Evolutionary conservation across 1,140 invertebrate genomes (phyloP).

Genomic region (Drosophila biarmipes): DNA sequence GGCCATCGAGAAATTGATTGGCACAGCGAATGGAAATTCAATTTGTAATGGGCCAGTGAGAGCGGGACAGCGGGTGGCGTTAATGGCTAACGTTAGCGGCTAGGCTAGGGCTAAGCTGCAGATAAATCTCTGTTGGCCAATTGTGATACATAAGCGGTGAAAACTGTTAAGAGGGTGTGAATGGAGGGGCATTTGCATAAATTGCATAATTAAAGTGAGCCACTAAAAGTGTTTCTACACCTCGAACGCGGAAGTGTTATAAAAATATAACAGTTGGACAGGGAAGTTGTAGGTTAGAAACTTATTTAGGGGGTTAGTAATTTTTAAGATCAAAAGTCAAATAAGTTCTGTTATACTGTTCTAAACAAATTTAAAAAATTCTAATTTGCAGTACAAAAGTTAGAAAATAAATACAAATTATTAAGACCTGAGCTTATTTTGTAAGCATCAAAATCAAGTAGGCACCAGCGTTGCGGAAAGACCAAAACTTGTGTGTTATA

Average conservation of each 20-base stretch:
- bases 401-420: no score
- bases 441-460: no score
- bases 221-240: slow-evolving; percentile 7
- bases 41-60: slow-evolving; percentile 54
- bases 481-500: no score
- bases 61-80: slow-evolving; percentile 9
- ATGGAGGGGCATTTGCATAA: slow-evolving; percentile 28
- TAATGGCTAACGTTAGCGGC: slow-evolving; percentile 34
- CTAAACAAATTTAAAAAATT: no score
- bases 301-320: background rate
- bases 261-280: background rate
- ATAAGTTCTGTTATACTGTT: background rate
- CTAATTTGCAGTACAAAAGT: no score
- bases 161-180: slow-evolving; percentile 30
- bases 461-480: no score
- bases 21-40: slow-evolving; percentile 73
- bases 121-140: slow-evolving; percentile 29
- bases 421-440: no score
- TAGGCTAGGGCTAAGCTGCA: slow-evolving; percentile 14
- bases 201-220: slow-evolving; percentile 17
- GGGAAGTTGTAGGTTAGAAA: background rate
- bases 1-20: slow-evolving; percentile 69
- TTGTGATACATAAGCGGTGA: slow-evolving; percentile 36
- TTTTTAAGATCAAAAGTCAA: background rate
- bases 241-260: slow-evolving; percentile 6